Conservation (phyloP, 92 coral and sea anemone genomes). For the Isaurus tuberculatus region DNA sequence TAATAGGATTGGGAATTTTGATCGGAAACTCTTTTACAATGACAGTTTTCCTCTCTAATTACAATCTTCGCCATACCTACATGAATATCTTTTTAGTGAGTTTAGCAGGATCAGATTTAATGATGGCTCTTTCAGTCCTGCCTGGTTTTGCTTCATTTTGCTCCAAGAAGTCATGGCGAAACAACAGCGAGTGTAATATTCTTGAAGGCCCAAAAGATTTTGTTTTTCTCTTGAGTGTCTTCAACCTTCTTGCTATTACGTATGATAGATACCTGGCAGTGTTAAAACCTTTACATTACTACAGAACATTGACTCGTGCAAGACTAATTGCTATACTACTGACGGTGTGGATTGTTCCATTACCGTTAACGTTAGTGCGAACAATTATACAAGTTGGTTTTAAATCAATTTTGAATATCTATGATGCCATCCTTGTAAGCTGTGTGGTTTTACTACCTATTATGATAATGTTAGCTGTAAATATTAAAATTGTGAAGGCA, state of each 20-base stretch:
- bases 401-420: neutral
- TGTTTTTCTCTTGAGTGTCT: slow-evolving; percentile 36
- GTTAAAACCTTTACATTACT: slow-evolving; percentile 21
- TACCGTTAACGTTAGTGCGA: slow-evolving; percentile 32
- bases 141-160: slow-evolving; percentile 80
- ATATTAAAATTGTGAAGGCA: slow-evolving; percentile 28
- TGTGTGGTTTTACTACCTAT: slow-evolving; percentile 32
- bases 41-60: slow-evolving; percentile 57
- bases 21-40: slow-evolving; percentile 71
- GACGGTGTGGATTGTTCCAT: slow-evolving; percentile 18
- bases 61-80: slow-evolving; percentile 50
- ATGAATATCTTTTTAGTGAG: slow-evolving; percentile 78
- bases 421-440: slow-evolving; percentile 15
- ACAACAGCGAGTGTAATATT: neutral
- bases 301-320: slow-evolving; percentile 33
- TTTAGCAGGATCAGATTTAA: slow-evolving; percentile 61
- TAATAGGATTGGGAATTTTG: slow-evolving; percentile 57
- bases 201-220: slow-evolving; percentile 46
- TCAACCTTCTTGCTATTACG: slow-evolving; percentile 35
- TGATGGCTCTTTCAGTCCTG: slow-evolving; percentile 63
- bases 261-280: slow-evolving; percentile 36
- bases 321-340: neutral
- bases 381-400: neutral
- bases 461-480: slow-evolving; percentile 13
- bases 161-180: slow-evolving; percentile 19